phyloP scores from a whole-genome alignment of 2,888 invertebrate genomes.

The Eristalis pertinax region DNA sequence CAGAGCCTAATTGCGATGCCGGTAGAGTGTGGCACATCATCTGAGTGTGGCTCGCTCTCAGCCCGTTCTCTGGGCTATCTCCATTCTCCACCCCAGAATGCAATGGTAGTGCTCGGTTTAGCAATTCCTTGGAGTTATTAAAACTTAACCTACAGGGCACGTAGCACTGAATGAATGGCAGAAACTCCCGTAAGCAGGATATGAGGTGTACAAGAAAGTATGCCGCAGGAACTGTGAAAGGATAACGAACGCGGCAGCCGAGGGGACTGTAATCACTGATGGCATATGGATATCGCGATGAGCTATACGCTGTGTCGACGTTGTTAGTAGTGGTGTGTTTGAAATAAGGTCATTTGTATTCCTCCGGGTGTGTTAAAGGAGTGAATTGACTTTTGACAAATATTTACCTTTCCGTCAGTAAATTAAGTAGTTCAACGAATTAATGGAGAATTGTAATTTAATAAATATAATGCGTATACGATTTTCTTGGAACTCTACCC shows the following conservation, averaged over 20 bases:
- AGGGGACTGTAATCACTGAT: constrained; percentile 9
- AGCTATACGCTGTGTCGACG: background rate
- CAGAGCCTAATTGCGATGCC: constrained; percentile 60
- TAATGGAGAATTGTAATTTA: constrained; percentile 35
- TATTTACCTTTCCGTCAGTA: constrained; percentile 34
- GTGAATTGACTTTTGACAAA: constrained; percentile 48
- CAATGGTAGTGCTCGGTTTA: constrained; percentile 32
- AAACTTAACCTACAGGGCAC: constrained; percentile 51
- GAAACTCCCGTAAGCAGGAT: constrained; percentile 15
- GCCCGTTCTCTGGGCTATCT: background rate
- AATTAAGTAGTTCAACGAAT: constrained; percentile 24
- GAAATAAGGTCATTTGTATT: constrained; percentile 48
- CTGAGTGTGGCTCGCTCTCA: background rate
- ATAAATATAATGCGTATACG: constrained; percentile 3
- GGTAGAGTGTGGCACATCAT: constrained; percentile 30
- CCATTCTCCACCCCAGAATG: background rate
- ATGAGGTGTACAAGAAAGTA: constrained; percentile 7
- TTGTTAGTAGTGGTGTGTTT: background rate
- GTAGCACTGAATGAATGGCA: constrained; percentile 53
- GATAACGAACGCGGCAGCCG: background rate
- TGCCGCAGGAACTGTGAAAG: background rate
- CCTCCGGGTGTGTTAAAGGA: background rate
- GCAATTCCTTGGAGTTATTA: constrained; percentile 63
- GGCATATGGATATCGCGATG: constrained; percentile 33
- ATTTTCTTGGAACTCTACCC: background rate